A percentile compares a stretch with the other conserved stretches of the same genome.
phyloP scores from a whole-genome alignment of 2,113 vertebrate genomes.

The Oncorhynchus nerka region DNA sequence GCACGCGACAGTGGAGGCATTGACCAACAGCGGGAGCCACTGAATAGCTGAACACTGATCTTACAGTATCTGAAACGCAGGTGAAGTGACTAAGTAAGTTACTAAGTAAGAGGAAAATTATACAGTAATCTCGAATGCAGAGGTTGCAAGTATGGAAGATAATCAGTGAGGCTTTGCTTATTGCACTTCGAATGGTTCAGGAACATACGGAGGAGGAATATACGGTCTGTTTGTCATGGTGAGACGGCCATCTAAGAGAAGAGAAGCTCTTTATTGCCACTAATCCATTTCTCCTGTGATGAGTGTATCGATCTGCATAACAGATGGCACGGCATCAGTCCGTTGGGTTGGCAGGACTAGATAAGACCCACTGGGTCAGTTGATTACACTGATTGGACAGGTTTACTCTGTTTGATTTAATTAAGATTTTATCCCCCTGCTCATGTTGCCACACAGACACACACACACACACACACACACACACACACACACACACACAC shows the following conservation, averaged over 20 bases:
- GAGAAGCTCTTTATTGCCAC: conserved; percentile 65
- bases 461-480: background rate
- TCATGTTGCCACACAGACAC: conserved; percentile 19
- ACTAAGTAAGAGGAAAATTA: no score
- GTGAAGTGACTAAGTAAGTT: no score
- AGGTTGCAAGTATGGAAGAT: conserved; percentile 4
- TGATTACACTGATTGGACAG: conserved; percentile 75
- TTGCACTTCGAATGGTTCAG: conserved; percentile 10
- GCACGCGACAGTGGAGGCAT: no score
- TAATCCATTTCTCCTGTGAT: conserved; percentile 75
- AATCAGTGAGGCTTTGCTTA: background rate
- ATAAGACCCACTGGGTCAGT: conserved; percentile 75
- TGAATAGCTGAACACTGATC: no score
- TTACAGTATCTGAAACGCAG: no score
- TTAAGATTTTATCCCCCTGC: conserved; percentile 75
- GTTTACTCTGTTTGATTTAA: conserved; percentile 78
- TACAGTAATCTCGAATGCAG: no score
- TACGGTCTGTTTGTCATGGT: conserved; percentile 59
- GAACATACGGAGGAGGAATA: conserved; percentile 44
- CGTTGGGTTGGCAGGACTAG: conserved; percentile 62
- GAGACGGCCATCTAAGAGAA: conserved; percentile 42
- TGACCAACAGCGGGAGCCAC: no score
- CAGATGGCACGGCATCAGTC: conserved; percentile 74
- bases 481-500: no score
- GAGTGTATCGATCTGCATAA: conserved; percentile 76